These are phyloP conservation scores for Thera britannica DNA, from an alignment of 2,888 invertebrate genomes.

Conservation along the genomic window DNA sequence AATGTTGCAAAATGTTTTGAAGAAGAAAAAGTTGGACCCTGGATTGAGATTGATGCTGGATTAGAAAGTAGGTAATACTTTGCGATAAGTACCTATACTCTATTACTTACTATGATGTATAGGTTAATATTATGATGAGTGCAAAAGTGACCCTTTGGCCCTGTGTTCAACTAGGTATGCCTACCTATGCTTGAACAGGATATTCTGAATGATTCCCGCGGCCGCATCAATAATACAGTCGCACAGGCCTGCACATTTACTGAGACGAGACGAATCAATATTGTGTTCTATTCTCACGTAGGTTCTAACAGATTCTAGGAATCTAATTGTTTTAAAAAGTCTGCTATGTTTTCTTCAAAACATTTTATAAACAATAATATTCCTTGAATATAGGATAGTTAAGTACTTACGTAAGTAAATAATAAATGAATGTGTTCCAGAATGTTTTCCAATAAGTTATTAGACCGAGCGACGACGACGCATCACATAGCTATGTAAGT, in stretches of 20 bases:
- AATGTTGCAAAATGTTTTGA: constrained; percentile 20
- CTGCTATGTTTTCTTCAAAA: constrained; percentile 11
- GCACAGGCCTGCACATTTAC: too few species aligned
- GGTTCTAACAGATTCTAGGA: not conserved
- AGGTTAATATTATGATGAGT: too few species aligned
- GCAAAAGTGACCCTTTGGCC: too few species aligned
- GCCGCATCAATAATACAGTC: too few species aligned
- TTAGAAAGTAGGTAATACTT: too few species aligned
- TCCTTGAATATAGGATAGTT: constrained; percentile 48
- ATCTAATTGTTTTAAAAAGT: not conserved
- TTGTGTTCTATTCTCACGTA: too few species aligned
- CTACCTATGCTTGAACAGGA: too few species aligned
- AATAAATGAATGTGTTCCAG: constrained; percentile 72
- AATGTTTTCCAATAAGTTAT: constrained; percentile 74
- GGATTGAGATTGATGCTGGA: not conserved
- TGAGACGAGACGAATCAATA: too few species aligned
- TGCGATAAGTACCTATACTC: too few species aligned
- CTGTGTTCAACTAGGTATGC: too few species aligned
- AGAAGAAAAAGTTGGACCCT: constrained; percentile 1
- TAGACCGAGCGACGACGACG: constrained; percentile 47
- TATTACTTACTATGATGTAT: too few species aligned
- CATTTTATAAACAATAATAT: constrained; percentile 17
- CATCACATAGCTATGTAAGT: constrained; percentile 60
- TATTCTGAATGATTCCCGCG: too few species aligned
- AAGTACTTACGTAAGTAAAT: constrained; percentile 45